Base-by-base conservation (phyloP, 2,888 invertebrate species). In the Didymodactylos carnosus region DNA sequence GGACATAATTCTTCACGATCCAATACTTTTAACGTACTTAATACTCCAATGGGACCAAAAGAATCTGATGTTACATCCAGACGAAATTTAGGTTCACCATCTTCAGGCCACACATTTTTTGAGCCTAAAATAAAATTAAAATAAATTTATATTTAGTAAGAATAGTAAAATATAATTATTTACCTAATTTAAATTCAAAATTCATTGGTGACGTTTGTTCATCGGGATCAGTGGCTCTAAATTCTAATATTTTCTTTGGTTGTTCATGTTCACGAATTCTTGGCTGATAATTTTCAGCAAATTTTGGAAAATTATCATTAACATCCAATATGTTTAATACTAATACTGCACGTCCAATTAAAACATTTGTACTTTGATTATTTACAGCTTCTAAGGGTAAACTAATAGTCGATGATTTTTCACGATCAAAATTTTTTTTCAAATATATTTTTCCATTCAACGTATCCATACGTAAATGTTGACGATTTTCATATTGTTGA, bases 391-490 rank as follows among this genome's bases (percentile, higher is more conserved):
- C 93, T 85, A 93, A 93, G 7, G 94, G 41, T 35, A 74, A 71
- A 39, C 53, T 62, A 4, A 62, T 62, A 8, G 53, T 62, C 35
- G 53, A 62, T 10, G 53, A 62, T 79, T 94, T 92, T 84, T 95
- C 95, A 72, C 94, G 88, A 83, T 95, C 95, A 75, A 95, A 86
- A 73, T 94, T 62, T 62, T 62, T 87, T 82, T 94, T 94, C 81
- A 94, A 94, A 77, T 91, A 91, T 0, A 95, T 93, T 0, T 92
- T 92, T 35, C 94, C 94, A 40, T 70, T 46, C 83, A 92, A 92
- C 83, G 92, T 91, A 83, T 91, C 92, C 77, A 94, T 94, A 71
- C 90, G 89, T 83, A 94, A 94, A 82, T 94, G 94, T 69, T 94
- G 86, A 81, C 92, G 92, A 76, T 93, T 87, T 82, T 94, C 94